Evolutionary conservation across 2,113 vertebrate species (phyloP), one percentile per base, ranked within the genome.

Genomic region (Argyrosomus japonicus): DNA sequence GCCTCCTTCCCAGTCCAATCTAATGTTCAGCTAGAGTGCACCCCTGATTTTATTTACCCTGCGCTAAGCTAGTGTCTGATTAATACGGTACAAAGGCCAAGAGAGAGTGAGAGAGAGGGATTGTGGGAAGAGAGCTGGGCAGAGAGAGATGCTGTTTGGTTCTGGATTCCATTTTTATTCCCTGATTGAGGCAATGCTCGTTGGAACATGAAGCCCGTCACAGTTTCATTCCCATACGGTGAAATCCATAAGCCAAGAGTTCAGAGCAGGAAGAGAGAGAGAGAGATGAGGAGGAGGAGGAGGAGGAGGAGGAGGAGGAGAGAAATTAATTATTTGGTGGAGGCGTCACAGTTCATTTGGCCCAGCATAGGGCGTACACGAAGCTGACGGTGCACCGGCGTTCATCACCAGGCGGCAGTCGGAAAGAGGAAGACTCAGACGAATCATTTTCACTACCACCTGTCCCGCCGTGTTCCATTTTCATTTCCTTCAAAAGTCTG

Each of bases 251-350:
- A 90, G 69, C 40, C 73, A 47, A 75, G 67, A 76, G 77, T 82
- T 86, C 77, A 85, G 75, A 76, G 69, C 13, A 51, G 75, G 63
- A 77, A 53, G 10, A 13, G 47, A 5, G 23, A 18, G 77, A 23
- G 71, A 18, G 61, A 14, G 3, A 17, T 29, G 27, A 29, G 27
- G 25, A 27, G 32, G 32, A 36, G 32, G 6, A 58, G 60, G 79
- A 57, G 48, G 25, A 43, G 67, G 62, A 64, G 8, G 12, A 9
- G 68, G 77, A 75, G 60, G 78, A 86, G 82, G n/a, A n/a, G n/a
- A n/a, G 36, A 79, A 89, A 89, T 87, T 77, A 67, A 84, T 89
- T 89, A 86, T 89, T 90, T 87, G 84, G 79, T 14, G 47, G 72
- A 60, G 82, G 77, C 57, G 69, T 81, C 81, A 80, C 25, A 78